Conservation (phyloP, 2,113 vertebrate species). For the Cheilinus undulatus region DNA sequence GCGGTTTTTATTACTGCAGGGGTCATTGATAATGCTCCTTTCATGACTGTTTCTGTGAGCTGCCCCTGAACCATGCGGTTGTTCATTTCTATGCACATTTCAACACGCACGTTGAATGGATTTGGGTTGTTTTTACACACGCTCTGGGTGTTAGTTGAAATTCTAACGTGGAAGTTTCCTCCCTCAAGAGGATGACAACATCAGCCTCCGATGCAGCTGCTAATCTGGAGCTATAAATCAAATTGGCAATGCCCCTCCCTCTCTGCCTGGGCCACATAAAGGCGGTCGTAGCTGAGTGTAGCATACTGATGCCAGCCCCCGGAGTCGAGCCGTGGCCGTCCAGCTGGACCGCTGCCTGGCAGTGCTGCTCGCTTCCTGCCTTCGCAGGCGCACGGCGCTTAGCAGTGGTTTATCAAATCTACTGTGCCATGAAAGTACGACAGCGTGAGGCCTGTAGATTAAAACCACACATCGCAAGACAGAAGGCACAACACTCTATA, state of each 20-base stretch:
- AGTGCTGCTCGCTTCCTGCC: conserved; percentile 54
- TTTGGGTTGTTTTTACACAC: not conserved
- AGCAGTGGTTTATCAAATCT: conserved; percentile 76
- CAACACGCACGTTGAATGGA: conserved; percentile 8
- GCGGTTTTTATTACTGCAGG: conserved; percentile 60
- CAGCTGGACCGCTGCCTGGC: conserved; percentile 73
- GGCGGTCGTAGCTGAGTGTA: conserved; percentile 48
- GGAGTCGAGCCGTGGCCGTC: conserved; percentile 54
- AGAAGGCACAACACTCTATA: conserved; percentile 54
- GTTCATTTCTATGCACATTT: conserved; percentile 34
- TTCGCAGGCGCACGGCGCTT: conserved; percentile 47
- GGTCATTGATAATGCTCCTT: conserved; percentile 69
- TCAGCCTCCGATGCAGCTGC: conserved; percentile 61
- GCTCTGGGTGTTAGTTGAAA: conserved; percentile 5
- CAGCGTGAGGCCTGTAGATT: conserved; percentile 69
- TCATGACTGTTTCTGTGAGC: conserved; percentile 43
- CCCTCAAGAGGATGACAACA: conserved; percentile 52
- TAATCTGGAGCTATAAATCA: conserved; percentile 71
- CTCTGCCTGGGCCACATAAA: conserved; percentile 50
- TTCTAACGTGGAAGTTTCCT: conserved; percentile 13
- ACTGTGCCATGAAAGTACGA: conserved; percentile 66
- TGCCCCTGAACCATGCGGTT: conserved; percentile 25
- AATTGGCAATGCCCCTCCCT: conserved; percentile 55
- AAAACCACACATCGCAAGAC: conserved; percentile 69
- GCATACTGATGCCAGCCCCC: conserved; percentile 65